Evolutionary conservation across 2,113 vertebrate species (phyloP).

Genomic region (Poeciliopsis occidentalis): DNA sequence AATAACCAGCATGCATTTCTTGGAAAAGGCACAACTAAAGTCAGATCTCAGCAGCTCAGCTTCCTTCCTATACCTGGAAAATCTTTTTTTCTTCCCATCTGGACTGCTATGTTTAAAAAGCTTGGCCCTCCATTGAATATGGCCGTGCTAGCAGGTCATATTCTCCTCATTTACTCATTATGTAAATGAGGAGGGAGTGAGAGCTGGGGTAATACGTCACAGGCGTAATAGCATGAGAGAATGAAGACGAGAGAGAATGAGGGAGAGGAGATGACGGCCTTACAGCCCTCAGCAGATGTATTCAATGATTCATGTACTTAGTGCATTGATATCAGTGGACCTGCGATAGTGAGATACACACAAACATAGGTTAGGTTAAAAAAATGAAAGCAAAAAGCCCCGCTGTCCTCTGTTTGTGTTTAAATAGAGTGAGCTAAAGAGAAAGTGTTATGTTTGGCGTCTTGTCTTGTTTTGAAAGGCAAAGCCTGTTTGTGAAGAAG

Average conservation of each 20-base stretch:
- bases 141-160: neutral
- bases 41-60: neutral
- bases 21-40: no score
- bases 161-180: no score
- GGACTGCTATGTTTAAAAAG: neutral
- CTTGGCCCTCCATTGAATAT: neutral
- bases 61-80: neutral
- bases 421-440: neutral
- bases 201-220: neutral
- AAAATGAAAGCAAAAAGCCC: neutral
- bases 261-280: neutral
- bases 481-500: slow-evolving; percentile 15
- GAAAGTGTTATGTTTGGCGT: slow-evolving; percentile 10
- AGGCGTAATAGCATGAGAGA: no score
- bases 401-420: neutral
- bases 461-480: slow-evolving; percentile 11
- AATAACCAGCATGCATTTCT: no score
- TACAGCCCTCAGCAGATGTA: slow-evolving; percentile 7
- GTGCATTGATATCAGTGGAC: slow-evolving; percentile 35
- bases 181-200: slow-evolving; percentile 3
- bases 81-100: no score
- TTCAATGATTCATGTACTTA: slow-evolving; percentile 48
- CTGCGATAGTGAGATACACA: neutral
- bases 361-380: neutral
- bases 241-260: slow-evolving; percentile 17